Percentiles rank a stretch among this genome's conserved stretches.
Conservation (phyloP, 2,888 invertebrate genomes). For the Macroteleia sp. region DNA sequence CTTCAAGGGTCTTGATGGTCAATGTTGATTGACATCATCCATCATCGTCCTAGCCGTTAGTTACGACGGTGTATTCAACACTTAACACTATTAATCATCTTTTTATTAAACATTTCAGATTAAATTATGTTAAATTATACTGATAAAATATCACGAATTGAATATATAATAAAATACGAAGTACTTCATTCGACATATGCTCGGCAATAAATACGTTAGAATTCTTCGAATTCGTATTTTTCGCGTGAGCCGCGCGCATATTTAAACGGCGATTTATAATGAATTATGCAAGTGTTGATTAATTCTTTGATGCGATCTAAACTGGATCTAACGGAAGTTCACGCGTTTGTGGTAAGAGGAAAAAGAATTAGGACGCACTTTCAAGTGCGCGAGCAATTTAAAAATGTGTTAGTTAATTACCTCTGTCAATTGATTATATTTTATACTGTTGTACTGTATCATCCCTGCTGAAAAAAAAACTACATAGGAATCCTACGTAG, state of each 20-base stretch:
- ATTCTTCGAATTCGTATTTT: slow-evolving; percentile 41
- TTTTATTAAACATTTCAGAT: slow-evolving; percentile 61
- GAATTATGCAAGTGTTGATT: slow-evolving; percentile 53
- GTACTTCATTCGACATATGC: slow-evolving; percentile 36
- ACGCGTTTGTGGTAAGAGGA: neutral
- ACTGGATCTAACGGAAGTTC: slow-evolving; percentile 46
- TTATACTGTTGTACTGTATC: no score
- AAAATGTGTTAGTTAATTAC: slow-evolving; percentile 6
- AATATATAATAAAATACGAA: slow-evolving; percentile 48
- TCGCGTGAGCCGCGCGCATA: neutral
- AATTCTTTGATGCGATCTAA: slow-evolving; percentile 41
- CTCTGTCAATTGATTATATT: no score
- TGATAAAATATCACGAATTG: slow-evolving; percentile 59
- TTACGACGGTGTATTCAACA: slow-evolving; percentile 50
- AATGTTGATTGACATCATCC: slow-evolving; percentile 63
- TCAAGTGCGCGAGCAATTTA: neutral
- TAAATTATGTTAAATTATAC: slow-evolving; percentile 62
- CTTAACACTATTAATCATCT: slow-evolving; percentile 56
- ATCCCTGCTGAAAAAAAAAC: no score
- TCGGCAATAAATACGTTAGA: slow-evolving; percentile 15
- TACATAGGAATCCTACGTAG: no score
- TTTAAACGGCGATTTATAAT: slow-evolving; percentile 36
- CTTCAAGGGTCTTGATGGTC: slow-evolving; percentile 55
- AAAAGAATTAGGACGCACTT: neutral
- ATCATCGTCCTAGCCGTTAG: slow-evolving; percentile 52